Conservation (phyloP, 2,113 vertebrate species). For the Vombatus ursinus region DNA sequence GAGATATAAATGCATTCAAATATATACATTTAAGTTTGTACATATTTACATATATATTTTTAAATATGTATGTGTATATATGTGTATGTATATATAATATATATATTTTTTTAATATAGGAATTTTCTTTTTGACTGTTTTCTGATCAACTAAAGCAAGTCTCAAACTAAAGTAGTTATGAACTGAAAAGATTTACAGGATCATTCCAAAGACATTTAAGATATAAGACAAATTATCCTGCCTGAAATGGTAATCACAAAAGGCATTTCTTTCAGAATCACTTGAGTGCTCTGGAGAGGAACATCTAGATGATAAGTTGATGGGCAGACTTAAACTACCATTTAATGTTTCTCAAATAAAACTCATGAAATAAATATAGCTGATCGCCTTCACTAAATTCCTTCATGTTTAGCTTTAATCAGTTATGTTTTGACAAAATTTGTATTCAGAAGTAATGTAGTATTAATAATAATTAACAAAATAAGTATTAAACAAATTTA, state of each 20-base stretch:
- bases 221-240: conserved; percentile 60
- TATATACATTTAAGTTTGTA: neutral
- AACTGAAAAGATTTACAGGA: conserved; percentile 68
- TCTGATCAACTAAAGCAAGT: conserved; percentile 59
- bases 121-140: conserved; percentile 64
- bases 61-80: too few species aligned
- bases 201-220: conserved; percentile 55
- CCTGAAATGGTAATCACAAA: conserved; percentile 61
- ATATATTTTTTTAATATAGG: neutral
- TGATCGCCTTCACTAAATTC: neutral
- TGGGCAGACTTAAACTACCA: conserved; percentile 31
- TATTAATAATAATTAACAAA: neutral
- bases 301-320: conserved; percentile 42
- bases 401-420: neutral
- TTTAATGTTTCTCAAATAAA: conserved; percentile 33
- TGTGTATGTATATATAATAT: too few species aligned
- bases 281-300: conserved; percentile 38
- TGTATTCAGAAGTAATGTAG: conserved; percentile 5
- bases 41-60: too few species aligned
- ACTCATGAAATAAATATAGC: conserved; percentile 49
- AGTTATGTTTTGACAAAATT: conserved; percentile 15
- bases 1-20: neutral
- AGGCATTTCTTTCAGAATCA: conserved; percentile 48
- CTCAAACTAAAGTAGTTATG: conserved; percentile 58
- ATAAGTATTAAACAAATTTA: conserved; percentile 4